These are phyloP conservation scores for Ictidomys tridecemlineatus DNA, from an alignment of 2,113 vertebrate genomes.

Conservation along the genomic window DNA sequence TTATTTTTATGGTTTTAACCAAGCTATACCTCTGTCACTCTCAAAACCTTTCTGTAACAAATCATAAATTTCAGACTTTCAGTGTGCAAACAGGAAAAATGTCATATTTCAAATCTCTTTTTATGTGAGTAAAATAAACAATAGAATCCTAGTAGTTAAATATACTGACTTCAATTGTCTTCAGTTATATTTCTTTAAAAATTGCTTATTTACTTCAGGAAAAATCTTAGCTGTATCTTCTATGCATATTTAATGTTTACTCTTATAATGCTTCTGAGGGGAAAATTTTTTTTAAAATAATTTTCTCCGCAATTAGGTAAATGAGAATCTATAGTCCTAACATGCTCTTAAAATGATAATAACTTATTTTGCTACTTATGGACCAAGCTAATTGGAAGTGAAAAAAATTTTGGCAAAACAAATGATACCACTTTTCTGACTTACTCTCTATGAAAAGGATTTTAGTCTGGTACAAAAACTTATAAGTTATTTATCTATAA, in stretches of 20 bases:
- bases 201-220: neutral
- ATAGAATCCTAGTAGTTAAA: neutral
- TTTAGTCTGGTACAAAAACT: neutral
- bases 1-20: no score
- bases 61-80: no score
- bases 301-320: no score
- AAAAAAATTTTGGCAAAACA: neutral
- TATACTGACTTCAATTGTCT: neutral
- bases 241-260: constrained; percentile 47
- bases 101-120: no score
- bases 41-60: no score
- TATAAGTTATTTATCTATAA: neutral
- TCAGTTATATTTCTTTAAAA: neutral
- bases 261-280: constrained; percentile 37
- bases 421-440: neutral
- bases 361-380: constrained; percentile 15
- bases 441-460: neutral
- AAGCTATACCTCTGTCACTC: no score
- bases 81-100: no score
- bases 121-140: no score
- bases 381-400: neutral
- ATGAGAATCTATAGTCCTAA: neutral
- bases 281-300: no score
- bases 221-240: neutral
- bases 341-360: neutral